phyloP scores from a whole-genome alignment of 2,113 vertebrate species.

The Dasypus novemcinctus region DNA sequence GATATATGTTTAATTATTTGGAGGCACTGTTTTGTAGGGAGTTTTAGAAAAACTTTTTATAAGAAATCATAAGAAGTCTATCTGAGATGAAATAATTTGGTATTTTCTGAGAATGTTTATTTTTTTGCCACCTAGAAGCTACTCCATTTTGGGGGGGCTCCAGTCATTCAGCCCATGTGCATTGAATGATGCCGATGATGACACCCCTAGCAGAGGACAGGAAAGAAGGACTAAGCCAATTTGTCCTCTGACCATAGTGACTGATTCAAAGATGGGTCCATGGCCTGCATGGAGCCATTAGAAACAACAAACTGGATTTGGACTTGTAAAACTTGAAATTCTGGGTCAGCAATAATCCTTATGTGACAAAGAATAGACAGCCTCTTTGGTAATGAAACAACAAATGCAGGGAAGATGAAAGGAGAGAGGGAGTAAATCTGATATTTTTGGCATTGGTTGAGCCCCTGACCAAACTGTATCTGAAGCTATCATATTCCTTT shows the following conservation, averaged over 20 bases:
- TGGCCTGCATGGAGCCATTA: background rate
- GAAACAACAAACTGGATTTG: background rate
- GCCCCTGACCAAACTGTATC: fast-evolving
- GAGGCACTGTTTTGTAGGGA: background rate
- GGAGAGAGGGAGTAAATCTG: background rate
- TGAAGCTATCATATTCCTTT: background rate
- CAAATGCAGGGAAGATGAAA: no score
- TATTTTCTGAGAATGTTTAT: background rate
- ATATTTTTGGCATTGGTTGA: background rate
- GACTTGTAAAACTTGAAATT: background rate
- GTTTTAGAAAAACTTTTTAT: background rate
- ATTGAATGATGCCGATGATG: background rate
- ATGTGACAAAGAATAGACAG: background rate
- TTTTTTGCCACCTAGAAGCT: background rate
- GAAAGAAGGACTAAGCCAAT: background rate
- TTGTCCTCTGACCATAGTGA: fast-evolving
- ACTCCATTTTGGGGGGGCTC: background rate
- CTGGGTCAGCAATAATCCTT: fast-evolving
- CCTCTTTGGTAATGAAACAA: background rate
- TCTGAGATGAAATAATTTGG: background rate
- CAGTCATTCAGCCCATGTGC: background rate
- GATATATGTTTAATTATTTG: background rate
- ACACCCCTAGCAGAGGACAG: fast-evolving
- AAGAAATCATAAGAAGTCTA: background rate
- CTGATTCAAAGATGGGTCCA: background rate